Evolutionary conservation across 2,888 invertebrate genomes (phyloP).

Genomic region (Pheosia tremula): DNA sequence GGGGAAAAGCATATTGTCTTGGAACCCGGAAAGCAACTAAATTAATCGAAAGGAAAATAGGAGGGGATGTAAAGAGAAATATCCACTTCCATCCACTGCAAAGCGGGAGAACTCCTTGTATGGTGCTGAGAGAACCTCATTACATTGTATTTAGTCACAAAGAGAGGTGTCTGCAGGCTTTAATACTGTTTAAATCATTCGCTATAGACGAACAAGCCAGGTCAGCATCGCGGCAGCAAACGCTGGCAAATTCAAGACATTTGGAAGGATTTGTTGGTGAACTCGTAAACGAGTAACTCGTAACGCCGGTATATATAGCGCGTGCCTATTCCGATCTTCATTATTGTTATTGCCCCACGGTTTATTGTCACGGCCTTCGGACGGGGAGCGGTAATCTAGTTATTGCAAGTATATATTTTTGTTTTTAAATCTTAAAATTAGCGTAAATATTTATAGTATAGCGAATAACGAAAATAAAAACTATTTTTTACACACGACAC

Average conservation of each 20-base stretch:
- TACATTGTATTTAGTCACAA: too few relatives aligned
- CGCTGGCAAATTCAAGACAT: slow-evolving; percentile 19
- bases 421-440: background rate
- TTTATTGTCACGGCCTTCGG: slow-evolving; percentile 39
- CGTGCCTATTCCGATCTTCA: slow-evolving; percentile 41
- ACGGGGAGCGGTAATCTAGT: slow-evolving; percentile 16
- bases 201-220: background rate
- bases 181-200: too few relatives aligned
- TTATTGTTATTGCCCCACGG: slow-evolving; percentile 41
- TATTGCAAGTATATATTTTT: slow-evolving; percentile 10
- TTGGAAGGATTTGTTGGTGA: slow-evolving; percentile 30
- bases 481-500: background rate
- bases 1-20: too few relatives aligned
- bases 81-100: too few relatives aligned
- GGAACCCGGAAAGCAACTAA: too few relatives aligned
- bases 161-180: too few relatives aligned
- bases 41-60: too few relatives aligned
- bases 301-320: slow-evolving; percentile 40
- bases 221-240: slow-evolving; percentile 2
- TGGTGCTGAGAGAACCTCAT: too few relatives aligned
- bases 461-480: background rate
- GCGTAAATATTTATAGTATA: background rate
- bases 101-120: too few relatives aligned
- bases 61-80: too few relatives aligned
- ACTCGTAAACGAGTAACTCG: slow-evolving; percentile 37